phyloP scores from a whole-genome alignment of 1,140 invertebrate genomes.

The Subanguina moxae region DNA sequence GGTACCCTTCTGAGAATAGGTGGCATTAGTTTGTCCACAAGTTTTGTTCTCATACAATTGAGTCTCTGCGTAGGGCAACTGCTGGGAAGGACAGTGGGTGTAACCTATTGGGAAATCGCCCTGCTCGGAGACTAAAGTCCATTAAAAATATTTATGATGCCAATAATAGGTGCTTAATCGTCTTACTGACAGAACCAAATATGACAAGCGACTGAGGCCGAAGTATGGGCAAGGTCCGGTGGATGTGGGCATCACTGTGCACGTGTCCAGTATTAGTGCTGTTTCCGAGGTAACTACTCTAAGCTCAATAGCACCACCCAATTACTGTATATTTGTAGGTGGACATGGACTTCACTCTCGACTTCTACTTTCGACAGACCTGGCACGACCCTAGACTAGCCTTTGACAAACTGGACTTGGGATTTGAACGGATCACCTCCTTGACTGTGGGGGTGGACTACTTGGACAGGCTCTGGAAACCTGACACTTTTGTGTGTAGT shows the following conservation, averaged over 20 bases:
- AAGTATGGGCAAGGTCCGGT: slow-evolving; percentile 81
- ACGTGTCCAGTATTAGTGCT: slow-evolving; percentile 54
- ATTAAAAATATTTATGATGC: no score
- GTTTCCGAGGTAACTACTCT: slow-evolving; percentile 51
- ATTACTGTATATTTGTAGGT: slow-evolving; percentile 73
- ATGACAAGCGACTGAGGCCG: slow-evolving; percentile 94
- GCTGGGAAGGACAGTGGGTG: no score
- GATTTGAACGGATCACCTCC: slow-evolving; percentile 70
- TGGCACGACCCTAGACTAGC: slow-evolving; percentile 87
- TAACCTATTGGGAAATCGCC: no score
- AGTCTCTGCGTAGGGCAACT: no score
- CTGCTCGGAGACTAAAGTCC: no score
- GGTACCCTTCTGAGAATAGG: slow-evolving; percentile 11
- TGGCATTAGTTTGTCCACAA: slow-evolving; percentile 5
- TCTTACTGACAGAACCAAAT: slow-evolving; percentile 60
- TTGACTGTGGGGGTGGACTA: slow-evolving; percentile 75
- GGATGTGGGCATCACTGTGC: slow-evolving; percentile 58
- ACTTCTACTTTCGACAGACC: slow-evolving; percentile 72
- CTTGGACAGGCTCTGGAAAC: slow-evolving; percentile 95
- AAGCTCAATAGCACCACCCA: not conserved
- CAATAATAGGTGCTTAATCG: slow-evolving; percentile 46
- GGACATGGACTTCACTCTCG: slow-evolving; percentile 64
- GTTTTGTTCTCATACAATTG: not conserved
- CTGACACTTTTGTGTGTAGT: slow-evolving; percentile 70
- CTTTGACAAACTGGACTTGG: slow-evolving; percentile 74